A percentile compares a stretch with the other conserved stretches of the same genome.
phyloP scores from a whole-genome alignment of 2,888 invertebrate species.

The Molorchus minor region DNA sequence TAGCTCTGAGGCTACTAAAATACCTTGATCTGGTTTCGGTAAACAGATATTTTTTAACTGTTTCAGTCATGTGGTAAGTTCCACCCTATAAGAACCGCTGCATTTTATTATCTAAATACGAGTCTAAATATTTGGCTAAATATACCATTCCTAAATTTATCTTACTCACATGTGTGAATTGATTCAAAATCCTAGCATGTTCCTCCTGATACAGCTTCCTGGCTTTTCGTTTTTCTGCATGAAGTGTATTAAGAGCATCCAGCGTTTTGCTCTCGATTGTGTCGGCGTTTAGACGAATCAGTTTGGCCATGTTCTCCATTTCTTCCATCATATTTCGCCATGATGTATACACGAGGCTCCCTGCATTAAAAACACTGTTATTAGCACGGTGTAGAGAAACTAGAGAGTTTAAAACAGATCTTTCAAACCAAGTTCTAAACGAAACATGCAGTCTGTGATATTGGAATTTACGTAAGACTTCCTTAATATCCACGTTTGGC shows the following conservation, averaged over 20 bases:
- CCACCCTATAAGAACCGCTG: too few species aligned
- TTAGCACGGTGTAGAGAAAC: not conserved
- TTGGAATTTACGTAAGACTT: too few species aligned
- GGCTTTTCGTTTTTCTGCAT: slow-evolving; percentile 87
- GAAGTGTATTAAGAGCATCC: slow-evolving; percentile 81
- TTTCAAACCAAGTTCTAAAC: too few species aligned
- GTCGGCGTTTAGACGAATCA: slow-evolving; percentile 87
- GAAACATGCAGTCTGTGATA: too few species aligned
- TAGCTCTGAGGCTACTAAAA: too few species aligned
- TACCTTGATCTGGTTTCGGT: too few species aligned
- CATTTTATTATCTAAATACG: too few species aligned
- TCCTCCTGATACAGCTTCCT: slow-evolving; percentile 91
- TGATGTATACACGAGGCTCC: slow-evolving; percentile 74
- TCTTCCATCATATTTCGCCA: slow-evolving; percentile 92
- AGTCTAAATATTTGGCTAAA: not conserved
- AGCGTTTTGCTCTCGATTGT: slow-evolving; percentile 82
- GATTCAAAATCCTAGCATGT: slow-evolving; percentile 81
- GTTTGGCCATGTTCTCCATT: slow-evolving; percentile 83
- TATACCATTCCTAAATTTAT: not conserved
- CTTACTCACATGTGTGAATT: slow-evolving; percentile 77
- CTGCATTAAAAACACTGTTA: slow-evolving; percentile 47
- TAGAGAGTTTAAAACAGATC: not conserved
- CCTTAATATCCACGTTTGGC: too few species aligned
- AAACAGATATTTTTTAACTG: too few species aligned
- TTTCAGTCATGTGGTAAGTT: too few species aligned